A percentile compares a stretch with the other conserved stretches of the same genome.
These are phyloP conservation scores for Charaxes varanes DNA, from an alignment of 1,140 invertebrate species.

Conservation along the genomic window DNA sequence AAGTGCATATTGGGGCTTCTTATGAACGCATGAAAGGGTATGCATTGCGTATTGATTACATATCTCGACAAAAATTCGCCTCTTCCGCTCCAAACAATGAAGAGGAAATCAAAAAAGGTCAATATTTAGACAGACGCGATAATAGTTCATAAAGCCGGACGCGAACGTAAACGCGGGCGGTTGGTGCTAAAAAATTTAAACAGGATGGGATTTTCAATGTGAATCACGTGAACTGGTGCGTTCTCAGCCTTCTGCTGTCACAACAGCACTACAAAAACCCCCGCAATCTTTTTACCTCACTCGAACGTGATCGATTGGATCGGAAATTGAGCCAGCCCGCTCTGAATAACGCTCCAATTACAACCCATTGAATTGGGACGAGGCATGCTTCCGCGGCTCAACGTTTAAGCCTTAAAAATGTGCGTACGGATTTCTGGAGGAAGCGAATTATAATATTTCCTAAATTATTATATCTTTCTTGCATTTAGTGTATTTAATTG, in stretches of 20 bases:
- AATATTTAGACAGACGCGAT: conserved; percentile 71
- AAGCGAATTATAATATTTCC: too few species aligned
- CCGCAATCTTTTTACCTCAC: conserved; percentile 28
- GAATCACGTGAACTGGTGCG: conserved; percentile 53
- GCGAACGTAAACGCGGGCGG: conserved; percentile 48
- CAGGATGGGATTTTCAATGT: conserved; percentile 64
- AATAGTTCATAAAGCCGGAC: conserved; percentile 48
- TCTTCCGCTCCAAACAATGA: conserved; percentile 39
- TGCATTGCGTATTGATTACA: conserved; percentile 49
- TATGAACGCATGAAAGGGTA: conserved; percentile 28
- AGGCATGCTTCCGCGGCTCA: conserved; percentile 48
- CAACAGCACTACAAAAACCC: conserved; percentile 38
- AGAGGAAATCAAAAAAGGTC: conserved; percentile 57
- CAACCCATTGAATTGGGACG: conserved; percentile 44
- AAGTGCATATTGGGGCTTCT: too few species aligned
- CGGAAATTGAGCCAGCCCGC: conserved; percentile 45
- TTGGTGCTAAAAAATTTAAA: conserved; percentile 58
- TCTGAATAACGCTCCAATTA: conserved; percentile 33
- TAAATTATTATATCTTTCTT: too few species aligned
- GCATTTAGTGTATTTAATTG: too few species aligned
- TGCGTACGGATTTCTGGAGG: too few species aligned
- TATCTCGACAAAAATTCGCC: conserved; percentile 43
- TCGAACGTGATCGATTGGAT: conserved; percentile 45
- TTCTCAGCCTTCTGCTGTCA: conserved; percentile 54
- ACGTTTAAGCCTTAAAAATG: conserved; percentile 10